phyloP scores from a whole-genome alignment of 2,888 invertebrate genomes.

The Onchidella celtica region DNA sequence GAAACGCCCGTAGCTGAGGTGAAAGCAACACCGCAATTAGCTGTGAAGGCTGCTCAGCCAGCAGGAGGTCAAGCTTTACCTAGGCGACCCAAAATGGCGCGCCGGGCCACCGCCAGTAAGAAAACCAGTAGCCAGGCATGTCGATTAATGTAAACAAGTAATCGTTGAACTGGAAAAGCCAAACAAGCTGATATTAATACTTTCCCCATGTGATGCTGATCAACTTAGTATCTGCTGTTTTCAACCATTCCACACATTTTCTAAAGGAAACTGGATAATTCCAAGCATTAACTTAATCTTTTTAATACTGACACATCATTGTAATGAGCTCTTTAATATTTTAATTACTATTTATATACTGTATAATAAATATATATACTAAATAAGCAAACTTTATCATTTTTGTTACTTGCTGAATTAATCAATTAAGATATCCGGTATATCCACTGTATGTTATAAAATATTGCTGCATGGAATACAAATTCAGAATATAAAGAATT shows the following conservation, averaged over 20 bases:
- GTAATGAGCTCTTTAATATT: too few species aligned
- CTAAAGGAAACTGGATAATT: too few species aligned
- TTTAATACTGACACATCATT: too few species aligned
- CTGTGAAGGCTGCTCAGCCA: slow-evolving; percentile 3
- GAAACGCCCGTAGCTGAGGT: not conserved
- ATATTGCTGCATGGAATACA: too few species aligned
- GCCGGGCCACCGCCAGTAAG: not conserved
- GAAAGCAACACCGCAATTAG: not conserved
- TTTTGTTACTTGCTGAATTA: not conserved
- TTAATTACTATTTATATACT: too few species aligned
- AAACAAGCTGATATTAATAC: not conserved
- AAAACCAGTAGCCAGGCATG: slow-evolving; percentile 47
- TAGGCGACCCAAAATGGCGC: not conserved
- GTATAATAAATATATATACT: not conserved
- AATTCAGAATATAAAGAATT: too few species aligned
- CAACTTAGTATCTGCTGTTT: not conserved
- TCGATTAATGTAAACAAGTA: slow-evolving; percentile 44
- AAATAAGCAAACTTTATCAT: not conserved
- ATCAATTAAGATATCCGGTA: not conserved
- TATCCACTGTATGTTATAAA: not conserved
- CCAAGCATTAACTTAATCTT: too few species aligned
- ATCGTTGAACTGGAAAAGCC: too few species aligned
- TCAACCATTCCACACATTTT: not conserved
- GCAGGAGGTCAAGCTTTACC: slow-evolving; percentile 2
- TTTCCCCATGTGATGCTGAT: not conserved